These are phyloP conservation scores for Harpalus rubripes DNA, from an alignment of 2,888 invertebrate genomes.

Conservation along the genomic window DNA sequence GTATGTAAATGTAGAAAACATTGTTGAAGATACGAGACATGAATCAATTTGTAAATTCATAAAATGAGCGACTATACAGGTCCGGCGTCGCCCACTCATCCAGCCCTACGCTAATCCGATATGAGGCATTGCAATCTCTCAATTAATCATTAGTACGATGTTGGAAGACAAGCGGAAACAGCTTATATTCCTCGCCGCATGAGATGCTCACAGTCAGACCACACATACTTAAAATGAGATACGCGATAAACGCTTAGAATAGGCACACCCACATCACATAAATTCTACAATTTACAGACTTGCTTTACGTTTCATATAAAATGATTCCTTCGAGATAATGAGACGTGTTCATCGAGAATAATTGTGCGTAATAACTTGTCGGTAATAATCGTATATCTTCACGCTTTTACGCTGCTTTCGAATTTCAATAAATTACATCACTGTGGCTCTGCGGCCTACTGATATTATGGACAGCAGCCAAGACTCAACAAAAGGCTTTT, in stretches of 20 bases:
- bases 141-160: slow-evolving; percentile 34
- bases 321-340: slow-evolving; percentile 24
- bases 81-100: slow-evolving; percentile 19
- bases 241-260: slow-evolving; percentile 38
- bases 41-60: slow-evolving; percentile 38
- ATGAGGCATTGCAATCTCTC: slow-evolving; percentile 5
- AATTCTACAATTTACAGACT: slow-evolving; percentile 30
- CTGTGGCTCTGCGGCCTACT: neutral
- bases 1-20: no score
- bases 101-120: slow-evolving; percentile 15
- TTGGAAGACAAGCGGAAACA: slow-evolving; percentile 50
- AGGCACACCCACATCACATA: slow-evolving; percentile 38
- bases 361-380: slow-evolving; percentile 23
- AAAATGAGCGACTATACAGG: slow-evolving; percentile 17
- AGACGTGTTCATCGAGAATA: slow-evolving; percentile 32
- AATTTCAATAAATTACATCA: neutral
- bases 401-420: slow-evolving; percentile 18
- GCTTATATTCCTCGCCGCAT: slow-evolving; percentile 26
- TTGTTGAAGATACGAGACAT: neutral
- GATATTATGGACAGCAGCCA: neutral
- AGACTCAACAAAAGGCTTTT: no score
- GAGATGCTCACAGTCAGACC: slow-evolving; percentile 45
- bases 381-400: slow-evolving; percentile 29
- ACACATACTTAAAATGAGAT: slow-evolving; percentile 25
- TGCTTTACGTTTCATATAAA: slow-evolving; percentile 30